Percentiles rank a stretch among this genome's conserved stretches.
These are phyloP conservation scores for Osmoderma eremita DNA, from an alignment of 2,888 invertebrate species.

Conservation along the genomic window DNA sequence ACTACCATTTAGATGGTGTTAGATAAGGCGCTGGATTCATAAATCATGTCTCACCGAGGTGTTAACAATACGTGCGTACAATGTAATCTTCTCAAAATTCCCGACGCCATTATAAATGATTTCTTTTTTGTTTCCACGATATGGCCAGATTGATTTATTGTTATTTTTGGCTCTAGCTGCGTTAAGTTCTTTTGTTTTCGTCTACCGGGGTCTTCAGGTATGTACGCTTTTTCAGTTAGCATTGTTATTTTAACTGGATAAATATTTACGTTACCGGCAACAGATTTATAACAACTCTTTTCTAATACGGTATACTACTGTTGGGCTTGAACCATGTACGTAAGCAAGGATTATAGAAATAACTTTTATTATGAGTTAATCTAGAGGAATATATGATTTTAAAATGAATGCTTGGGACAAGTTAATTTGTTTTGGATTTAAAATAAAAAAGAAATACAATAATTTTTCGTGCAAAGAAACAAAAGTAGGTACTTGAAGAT, in stretches of 20 bases:
- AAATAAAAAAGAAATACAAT: neutral
- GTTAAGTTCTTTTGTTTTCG: conserved; percentile 31
- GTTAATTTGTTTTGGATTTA: neutral
- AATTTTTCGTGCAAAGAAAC: too few relatives aligned
- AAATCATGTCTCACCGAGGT: conserved; percentile 57
- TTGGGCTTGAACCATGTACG: too few relatives aligned
- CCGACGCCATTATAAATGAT: conserved; percentile 36
- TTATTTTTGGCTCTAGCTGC: conserved; percentile 9
- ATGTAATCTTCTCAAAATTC: conserved; percentile 38
- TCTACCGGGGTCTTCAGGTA: neutral
- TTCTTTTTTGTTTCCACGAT: conserved; percentile 21
- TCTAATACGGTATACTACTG: too few relatives aligned
- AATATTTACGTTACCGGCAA: too few relatives aligned
- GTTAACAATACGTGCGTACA: conserved; percentile 51
- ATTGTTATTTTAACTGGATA: too few relatives aligned
- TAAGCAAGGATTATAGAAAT: too few relatives aligned
- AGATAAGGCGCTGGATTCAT: conserved; percentile 56
- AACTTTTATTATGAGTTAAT: too few relatives aligned
- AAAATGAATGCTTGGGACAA: too few relatives aligned
- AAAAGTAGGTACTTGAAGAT: too few relatives aligned
- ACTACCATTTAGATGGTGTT: conserved; percentile 61
- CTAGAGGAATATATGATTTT: too few relatives aligned
- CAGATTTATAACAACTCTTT: too few relatives aligned
- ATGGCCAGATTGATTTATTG: conserved; percentile 32
- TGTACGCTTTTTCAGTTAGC: too few relatives aligned